A percentile compares a stretch with the other conserved stretches of the same genome.
Conservation (phyloP, 2,797 vertebrate species). For the Myotis planiceps region DNA sequence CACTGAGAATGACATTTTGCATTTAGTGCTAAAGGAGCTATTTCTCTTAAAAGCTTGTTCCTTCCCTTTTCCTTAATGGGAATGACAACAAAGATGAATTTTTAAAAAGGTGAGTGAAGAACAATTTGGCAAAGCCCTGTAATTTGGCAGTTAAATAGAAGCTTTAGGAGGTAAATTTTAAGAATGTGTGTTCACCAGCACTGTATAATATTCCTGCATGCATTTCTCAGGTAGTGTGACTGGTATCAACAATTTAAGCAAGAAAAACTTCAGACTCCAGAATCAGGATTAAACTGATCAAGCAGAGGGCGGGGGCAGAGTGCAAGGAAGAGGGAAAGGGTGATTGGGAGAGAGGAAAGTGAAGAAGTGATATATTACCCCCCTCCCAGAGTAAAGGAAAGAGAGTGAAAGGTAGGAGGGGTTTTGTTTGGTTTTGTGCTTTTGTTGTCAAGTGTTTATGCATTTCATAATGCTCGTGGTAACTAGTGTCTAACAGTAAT, state of each 20-base stretch:
- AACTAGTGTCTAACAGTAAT: neutral
- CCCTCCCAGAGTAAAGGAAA: neutral
- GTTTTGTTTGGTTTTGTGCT: neutral
- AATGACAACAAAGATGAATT: neutral
- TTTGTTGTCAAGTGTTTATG: neutral
- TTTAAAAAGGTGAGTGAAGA: neutral
- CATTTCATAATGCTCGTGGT: neutral
- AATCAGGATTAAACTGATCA: neutral
- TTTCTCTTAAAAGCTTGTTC: neutral
- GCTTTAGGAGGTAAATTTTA: neutral
- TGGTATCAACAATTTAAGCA: neutral
- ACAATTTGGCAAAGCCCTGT: neutral
- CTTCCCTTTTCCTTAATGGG: neutral
- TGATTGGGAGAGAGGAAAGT: too few relatives aligned
- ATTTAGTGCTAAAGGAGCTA: neutral
- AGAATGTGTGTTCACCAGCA: neutral
- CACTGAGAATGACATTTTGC: neutral
- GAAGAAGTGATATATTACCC: conserved; percentile 21
- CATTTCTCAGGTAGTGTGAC: neutral
- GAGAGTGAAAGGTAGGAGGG: neutral
- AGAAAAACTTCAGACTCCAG: neutral
- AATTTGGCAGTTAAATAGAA: neutral
- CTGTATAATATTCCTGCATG: neutral
- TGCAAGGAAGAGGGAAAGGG: neutral
- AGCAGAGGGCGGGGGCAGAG: neutral